Conservation (phyloP, 2,113 vertebrate genomes). For the Rhombomys opimus region DNA sequence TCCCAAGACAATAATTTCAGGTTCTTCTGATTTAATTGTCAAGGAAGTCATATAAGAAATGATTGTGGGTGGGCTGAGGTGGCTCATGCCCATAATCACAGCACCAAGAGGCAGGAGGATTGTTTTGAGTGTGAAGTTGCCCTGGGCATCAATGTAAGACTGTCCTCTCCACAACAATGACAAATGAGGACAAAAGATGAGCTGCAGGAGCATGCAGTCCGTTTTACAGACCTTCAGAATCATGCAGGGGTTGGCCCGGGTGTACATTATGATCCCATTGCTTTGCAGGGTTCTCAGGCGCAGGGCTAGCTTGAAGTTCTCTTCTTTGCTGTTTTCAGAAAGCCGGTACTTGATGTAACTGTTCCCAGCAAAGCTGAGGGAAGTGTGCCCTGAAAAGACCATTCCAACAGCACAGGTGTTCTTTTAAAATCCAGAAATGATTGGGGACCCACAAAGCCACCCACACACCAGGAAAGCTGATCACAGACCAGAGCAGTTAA, state of each 20-base stretch:
- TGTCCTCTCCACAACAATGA: not conserved
- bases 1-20: conserved; percentile 75
- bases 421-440: conserved; percentile 72
- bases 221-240: conserved; percentile 93
- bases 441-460: conserved; percentile 62
- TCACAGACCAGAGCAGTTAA: conserved; percentile 62
- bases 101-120: not conserved
- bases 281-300: conserved; percentile 96
- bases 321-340: conserved; percentile 91
- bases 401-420: conserved; percentile 76
- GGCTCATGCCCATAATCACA: not conserved
- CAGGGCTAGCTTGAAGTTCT: conserved; percentile 94
- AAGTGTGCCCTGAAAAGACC: conserved; percentile 93
- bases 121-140: not conserved
- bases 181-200: not conserved
- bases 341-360: conserved; percentile 98
- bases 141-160: not conserved
- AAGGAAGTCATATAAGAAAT: conserved; percentile 75
- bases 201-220: conserved; percentile 68
- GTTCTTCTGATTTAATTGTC: conserved; percentile 71
- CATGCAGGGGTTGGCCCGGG: conserved; percentile 93
- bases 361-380: conserved; percentile 97
- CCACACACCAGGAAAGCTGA: conserved; percentile 62
- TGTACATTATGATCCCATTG: conserved; percentile 97
- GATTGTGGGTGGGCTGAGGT: not conserved